phyloP scores from a whole-genome alignment of 2,113 vertebrate genomes.

The Drymodes brunneopygia region DNA sequence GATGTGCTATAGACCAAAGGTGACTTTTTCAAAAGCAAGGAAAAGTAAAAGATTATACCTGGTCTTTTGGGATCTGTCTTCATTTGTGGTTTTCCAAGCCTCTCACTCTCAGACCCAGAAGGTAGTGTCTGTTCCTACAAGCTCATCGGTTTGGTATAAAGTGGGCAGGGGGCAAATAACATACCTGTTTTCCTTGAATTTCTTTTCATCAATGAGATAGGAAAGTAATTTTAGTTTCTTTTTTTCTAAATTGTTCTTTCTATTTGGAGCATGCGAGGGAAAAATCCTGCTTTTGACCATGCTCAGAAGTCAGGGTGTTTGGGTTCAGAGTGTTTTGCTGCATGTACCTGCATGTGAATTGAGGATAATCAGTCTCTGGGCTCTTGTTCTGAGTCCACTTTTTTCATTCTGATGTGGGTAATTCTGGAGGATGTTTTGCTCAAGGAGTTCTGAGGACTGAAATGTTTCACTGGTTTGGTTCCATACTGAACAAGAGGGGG shows the following conservation, averaged over 20 bases:
- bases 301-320: background rate
- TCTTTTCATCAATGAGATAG: background rate
- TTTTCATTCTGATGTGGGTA: background rate
- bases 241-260: background rate
- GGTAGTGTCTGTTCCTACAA: background rate
- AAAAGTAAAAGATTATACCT: background rate
- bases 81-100: background rate
- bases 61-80: background rate
- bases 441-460: background rate
- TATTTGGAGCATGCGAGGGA: background rate
- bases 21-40: background rate
- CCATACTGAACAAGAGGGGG: background rate
- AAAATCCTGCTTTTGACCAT: background rate
- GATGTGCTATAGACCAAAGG: background rate
- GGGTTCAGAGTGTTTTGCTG: background rate
- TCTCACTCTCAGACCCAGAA: background rate
- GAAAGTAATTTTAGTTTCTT: background rate
- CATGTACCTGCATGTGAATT: background rate
- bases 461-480: background rate
- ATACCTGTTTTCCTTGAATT: background rate
- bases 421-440: background rate
- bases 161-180: background rate
- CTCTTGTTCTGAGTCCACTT: background rate
- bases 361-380: background rate
- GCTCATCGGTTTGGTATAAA: background rate